Percentiles rank a stretch among this genome's conserved stretches.
Conservation (phyloP, 2,888 invertebrate genomes). For the Pseudococcus viburni region DNA sequence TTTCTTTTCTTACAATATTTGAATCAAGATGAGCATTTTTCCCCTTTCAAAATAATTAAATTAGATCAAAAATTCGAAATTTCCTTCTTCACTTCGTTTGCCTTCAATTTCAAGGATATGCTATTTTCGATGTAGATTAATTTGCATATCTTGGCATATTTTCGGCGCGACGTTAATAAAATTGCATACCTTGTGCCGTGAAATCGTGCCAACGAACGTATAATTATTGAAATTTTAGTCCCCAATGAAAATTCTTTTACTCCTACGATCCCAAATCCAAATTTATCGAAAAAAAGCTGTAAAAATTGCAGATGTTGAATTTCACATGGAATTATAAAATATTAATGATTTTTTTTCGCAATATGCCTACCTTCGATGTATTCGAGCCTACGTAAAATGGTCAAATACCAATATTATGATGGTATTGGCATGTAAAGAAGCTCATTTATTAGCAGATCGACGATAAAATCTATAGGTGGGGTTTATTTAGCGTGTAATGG, state of each 20-base stretch:
- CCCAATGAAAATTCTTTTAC: not conserved
- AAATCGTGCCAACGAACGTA: not conserved
- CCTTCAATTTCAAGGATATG: not conserved
- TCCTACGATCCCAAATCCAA: not conserved
- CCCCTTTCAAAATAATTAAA: not conserved
- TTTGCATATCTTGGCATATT: not conserved
- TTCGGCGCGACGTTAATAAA: conserved; percentile 21
- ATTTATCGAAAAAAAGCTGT: no score
- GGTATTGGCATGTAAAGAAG: not conserved
- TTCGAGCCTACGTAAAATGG: no score
- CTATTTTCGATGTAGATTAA: not conserved
- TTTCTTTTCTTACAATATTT: not conserved
- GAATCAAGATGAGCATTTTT: not conserved
- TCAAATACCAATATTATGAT: no score
- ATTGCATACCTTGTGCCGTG: not conserved
- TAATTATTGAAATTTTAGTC: not conserved
- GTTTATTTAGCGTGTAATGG: conserved; percentile 38
- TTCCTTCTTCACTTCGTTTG: not conserved
- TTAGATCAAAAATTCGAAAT: no score
- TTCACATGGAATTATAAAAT: no score
- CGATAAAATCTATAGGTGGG: not conserved
- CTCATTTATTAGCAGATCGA: not conserved
- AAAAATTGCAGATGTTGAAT: no score
- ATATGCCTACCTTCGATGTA: no score
- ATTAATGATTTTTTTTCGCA: no score